phyloP scores from a whole-genome alignment of 2,888 invertebrate genomes.

The Eilema depressum region DNA sequence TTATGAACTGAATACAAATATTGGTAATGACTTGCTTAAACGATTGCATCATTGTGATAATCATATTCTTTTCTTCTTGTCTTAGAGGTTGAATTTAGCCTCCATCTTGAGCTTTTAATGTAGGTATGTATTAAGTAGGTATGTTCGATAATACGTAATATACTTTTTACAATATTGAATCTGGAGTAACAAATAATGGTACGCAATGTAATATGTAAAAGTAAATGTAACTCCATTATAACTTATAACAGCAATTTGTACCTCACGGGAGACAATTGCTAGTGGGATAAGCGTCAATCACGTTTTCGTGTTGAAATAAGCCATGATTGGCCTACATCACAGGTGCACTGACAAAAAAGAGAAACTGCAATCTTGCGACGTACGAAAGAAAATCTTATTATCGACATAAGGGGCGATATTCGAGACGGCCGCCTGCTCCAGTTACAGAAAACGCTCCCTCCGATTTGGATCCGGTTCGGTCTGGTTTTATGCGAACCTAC shows the following conservation, averaged over 20 bases:
- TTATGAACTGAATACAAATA: neutral
- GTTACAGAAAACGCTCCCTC: conserved; percentile 83
- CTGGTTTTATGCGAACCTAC: conserved; percentile 77
- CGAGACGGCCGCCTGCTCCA: conserved; percentile 82
- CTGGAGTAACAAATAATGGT: neutral
- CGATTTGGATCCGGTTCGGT: conserved; percentile 82
- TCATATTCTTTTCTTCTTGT: neutral
- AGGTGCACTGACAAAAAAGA: conserved; percentile 84
- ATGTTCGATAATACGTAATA: no score
- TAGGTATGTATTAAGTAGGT: neutral
- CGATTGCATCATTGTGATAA: neutral
- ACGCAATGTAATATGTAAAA: neutral
- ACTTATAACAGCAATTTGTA: neutral
- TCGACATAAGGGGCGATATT: conserved; percentile 84
- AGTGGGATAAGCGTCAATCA: conserved; percentile 74
- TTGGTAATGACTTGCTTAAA: neutral
- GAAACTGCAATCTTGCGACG: conserved; percentile 77
- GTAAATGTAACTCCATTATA: neutral
- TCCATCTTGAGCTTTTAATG: no score
- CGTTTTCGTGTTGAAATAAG: conserved; percentile 74
- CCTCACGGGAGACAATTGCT: neutral
- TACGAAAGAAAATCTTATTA: conserved; percentile 84
- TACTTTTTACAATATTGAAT: neutral
- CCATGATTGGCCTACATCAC: conserved; percentile 79
- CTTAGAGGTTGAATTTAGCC: no score